Conservation (phyloP, 2,797 vertebrate genomes). For the Acestrorhynchus altus region DNA sequence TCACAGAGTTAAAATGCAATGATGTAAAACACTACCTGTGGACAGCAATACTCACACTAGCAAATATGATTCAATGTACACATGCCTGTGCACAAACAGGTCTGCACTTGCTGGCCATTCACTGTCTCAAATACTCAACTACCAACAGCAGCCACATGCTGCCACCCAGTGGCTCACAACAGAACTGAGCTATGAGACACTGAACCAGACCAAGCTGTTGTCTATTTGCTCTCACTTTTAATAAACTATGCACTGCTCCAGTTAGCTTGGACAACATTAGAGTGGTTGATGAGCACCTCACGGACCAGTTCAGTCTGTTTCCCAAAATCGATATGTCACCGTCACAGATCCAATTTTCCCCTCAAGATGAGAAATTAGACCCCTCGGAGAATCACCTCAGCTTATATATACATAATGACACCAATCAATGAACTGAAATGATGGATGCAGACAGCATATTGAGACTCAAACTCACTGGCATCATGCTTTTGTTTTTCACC, state of each 20-base stretch:
- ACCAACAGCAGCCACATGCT: neutral
- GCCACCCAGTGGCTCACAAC: slow-evolving; percentile 17
- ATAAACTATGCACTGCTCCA: neutral
- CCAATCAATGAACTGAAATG: neutral
- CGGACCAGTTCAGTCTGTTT: neutral
- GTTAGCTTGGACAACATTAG: neutral
- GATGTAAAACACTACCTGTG: neutral
- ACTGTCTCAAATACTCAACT: neutral
- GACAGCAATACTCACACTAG: neutral
- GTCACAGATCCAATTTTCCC: neutral
- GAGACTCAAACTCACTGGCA: neutral
- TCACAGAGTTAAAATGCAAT: neutral
- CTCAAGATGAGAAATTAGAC: slow-evolving; percentile 22
- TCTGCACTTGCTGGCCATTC: neutral
- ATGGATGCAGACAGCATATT: slow-evolving; percentile 26
- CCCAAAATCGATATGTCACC: slow-evolving; percentile 21
- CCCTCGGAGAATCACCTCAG: neutral
- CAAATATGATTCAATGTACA: neutral
- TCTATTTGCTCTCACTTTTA: neutral
- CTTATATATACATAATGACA: neutral
- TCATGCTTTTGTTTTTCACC: neutral
- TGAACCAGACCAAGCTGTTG: neutral
- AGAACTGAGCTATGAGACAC: neutral
- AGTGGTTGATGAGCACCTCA: neutral
- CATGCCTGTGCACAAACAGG: neutral